Conservation (phyloP, 1,140 invertebrate genomes). For the Planococcus citri region DNA sequence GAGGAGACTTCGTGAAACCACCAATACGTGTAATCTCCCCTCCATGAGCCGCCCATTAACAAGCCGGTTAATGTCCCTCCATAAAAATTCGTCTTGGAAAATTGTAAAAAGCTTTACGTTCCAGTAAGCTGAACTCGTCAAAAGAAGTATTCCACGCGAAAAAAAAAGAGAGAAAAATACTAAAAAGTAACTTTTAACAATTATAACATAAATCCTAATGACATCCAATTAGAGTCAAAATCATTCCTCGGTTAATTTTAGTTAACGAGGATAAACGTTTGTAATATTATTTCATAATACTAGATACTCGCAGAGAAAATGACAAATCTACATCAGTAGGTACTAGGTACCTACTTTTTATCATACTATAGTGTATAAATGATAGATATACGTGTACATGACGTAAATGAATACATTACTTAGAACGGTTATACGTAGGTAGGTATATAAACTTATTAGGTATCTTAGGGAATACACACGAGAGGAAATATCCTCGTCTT, state of each 20-base stretch:
- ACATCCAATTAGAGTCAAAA: background rate
- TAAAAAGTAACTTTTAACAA: background rate
- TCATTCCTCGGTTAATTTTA: background rate
- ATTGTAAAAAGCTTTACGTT: background rate
- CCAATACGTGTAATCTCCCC: background rate
- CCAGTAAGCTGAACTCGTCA: background rate
- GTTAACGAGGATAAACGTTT: background rate
- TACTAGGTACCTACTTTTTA: no score
- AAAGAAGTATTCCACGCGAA: background rate
- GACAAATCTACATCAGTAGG: no score
- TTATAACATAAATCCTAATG: background rate
- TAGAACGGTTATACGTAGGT: no score
- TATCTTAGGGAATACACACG: no score
- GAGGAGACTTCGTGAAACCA: background rate
- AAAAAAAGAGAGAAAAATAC: background rate
- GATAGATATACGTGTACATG: no score
- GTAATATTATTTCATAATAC: background rate
- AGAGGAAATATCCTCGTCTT: background rate
- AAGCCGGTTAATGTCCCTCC: slow-evolving; percentile 1
- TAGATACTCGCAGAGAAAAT: no score
- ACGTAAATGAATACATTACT: no score
- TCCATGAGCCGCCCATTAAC: background rate
- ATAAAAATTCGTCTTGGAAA: slow-evolving; percentile 3
- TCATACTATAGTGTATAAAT: no score
- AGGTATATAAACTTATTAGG: background rate